Percentiles rank a stretch among this genome's conserved stretches.
Evolutionary conservation across 2,888 invertebrate genomes (phyloP).

Genomic region (Synanthedon tipuliformis): DNA sequence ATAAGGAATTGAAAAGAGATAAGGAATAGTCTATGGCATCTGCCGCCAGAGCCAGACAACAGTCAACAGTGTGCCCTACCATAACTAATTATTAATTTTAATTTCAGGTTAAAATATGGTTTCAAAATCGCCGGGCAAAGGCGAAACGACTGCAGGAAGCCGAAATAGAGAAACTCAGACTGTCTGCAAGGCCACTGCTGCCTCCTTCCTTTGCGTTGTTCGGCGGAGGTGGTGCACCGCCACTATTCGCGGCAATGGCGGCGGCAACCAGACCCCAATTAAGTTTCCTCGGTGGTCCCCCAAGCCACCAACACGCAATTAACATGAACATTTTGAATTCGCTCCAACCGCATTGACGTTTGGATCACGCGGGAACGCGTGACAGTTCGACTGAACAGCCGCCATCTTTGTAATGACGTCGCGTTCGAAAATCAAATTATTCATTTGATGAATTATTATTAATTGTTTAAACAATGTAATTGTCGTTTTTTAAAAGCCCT

Average conservation of each 20-base stretch:
- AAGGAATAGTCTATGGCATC: too few species aligned
- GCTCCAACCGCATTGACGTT: constrained; percentile 69
- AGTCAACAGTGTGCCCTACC: too few species aligned
- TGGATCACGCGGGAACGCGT: constrained; percentile 46
- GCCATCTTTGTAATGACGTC: constrained; percentile 22
- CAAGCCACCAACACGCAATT: constrained; percentile 67
- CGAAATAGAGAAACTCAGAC: constrained; percentile 89
- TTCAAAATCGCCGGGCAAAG: constrained; percentile 93
- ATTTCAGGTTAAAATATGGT: constrained; percentile 90
- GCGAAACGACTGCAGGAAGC: constrained; percentile 97
- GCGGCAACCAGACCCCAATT: constrained; percentile 74
- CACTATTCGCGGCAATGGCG: constrained; percentile 75
- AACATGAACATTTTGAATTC: constrained; percentile 70
- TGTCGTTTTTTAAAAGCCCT: neutral
- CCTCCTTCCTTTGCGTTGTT: constrained; percentile 80
- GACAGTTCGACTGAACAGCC: constrained; percentile 24
- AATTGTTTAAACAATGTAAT: neutral
- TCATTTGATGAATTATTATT: neutral
- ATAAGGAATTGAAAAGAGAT: too few species aligned
- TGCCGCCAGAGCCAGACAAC: neutral
- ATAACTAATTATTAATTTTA: constrained; percentile 1
- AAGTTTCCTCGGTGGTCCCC: constrained; percentile 68
- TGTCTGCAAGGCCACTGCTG: constrained; percentile 83
- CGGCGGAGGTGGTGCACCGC: constrained; percentile 74
- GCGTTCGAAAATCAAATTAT: neutral